Percentiles rank a stretch among this genome's conserved stretches.
These are phyloP conservation scores for Paralichthys olivaceus DNA, from an alignment of 2,113 vertebrate genomes.

Conservation along the genomic window DNA sequence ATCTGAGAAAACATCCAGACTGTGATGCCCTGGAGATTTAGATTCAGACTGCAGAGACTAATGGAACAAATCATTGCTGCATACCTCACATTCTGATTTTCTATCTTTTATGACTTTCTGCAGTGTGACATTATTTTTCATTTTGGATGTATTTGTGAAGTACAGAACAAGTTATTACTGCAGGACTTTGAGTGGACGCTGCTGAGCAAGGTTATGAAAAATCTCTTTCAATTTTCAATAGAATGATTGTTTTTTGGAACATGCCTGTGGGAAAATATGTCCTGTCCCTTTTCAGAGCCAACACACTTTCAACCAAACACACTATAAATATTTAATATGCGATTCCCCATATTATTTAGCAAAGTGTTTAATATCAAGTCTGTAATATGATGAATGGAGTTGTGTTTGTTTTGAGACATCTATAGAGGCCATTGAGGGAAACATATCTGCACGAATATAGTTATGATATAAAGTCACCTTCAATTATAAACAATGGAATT, in stretches of 20 bases:
- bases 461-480: slow-evolving; percentile 3
- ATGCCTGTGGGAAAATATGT: slow-evolving; percentile 29
- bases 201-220: background rate
- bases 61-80: background rate
- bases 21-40: background rate
- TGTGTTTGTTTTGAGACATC: slow-evolving; percentile 53
- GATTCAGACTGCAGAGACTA: background rate
- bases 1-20: background rate
- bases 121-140: background rate
- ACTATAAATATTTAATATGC: background rate
- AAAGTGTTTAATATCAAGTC: background rate
- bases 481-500: slow-evolving; percentile 5
- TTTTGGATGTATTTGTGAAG: background rate
- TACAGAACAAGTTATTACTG: rapidly evolving
- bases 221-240: background rate
- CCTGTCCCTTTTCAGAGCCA: slow-evolving; percentile 31
- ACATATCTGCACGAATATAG: background rate
- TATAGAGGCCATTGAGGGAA: slow-evolving; percentile 8
- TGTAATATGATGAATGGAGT: slow-evolving; percentile 38
- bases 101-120: background rate
- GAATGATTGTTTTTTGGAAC: slow-evolving; percentile 6
- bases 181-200: background rate
- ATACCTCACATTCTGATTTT: slow-evolving; percentile 4
- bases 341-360: background rate
- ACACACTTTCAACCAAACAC: background rate